These are phyloP conservation scores for Aelia acuminata DNA, from an alignment of 2,888 invertebrate genomes.

Conservation along the genomic window DNA sequence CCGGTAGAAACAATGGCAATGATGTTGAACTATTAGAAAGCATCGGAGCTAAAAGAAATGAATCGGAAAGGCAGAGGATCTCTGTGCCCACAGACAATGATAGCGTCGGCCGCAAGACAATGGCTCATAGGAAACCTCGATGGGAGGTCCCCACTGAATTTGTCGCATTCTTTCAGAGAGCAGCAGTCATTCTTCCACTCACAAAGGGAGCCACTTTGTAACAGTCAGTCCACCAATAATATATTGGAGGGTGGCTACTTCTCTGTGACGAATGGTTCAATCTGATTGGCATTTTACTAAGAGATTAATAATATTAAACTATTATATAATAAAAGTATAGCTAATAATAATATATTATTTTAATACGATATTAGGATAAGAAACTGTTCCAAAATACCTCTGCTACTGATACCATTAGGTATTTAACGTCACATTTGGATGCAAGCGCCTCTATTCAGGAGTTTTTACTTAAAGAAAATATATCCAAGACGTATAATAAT, in stretches of 20 bases:
- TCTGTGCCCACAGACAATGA: not conserved
- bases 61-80: not conserved
- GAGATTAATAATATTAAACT: no score
- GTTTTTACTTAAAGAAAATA: no score
- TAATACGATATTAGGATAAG: no score
- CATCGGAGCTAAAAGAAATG: not conserved
- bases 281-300: not conserved
- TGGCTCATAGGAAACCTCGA: not conserved
- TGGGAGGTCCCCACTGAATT: not conserved
- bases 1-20: not conserved
- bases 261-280: not conserved
- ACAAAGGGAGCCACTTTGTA: not conserved
- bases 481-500: no score
- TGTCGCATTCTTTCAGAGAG: not conserved
- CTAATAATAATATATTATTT: no score
- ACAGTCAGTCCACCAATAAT: not conserved
- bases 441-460: no score
- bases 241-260: not conserved
- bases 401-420: no score
- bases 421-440: no score
- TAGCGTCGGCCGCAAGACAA: not conserved
- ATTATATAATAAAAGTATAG: no score
- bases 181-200: not conserved
- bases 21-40: not conserved
- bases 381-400: no score